Evolutionary conservation across 2,113 vertebrate genomes (phyloP).

Genomic region (Tyto alba): DNA sequence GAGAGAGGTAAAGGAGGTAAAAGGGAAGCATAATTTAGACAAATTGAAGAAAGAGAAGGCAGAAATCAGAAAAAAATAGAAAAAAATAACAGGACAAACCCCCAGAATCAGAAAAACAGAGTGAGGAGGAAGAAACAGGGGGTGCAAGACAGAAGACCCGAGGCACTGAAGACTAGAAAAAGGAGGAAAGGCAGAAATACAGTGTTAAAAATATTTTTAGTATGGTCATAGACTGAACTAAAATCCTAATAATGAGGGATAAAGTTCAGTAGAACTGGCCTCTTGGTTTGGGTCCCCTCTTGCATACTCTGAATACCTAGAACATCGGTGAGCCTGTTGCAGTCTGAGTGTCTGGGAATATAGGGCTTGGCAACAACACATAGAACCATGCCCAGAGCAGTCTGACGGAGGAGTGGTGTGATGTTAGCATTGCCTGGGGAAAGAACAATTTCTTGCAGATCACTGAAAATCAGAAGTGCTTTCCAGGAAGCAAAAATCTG

Average conservation of each 20-base stretch:
- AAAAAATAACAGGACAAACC: neutral
- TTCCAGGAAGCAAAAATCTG: slow-evolving; percentile 23
- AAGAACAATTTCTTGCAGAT: neutral
- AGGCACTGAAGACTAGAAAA: neutral
- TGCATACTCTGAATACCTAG: neutral
- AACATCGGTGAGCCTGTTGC: neutral
- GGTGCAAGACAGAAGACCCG: neutral
- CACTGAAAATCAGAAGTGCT: neutral
- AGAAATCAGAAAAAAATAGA: neutral
- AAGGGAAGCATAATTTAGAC: neutral
- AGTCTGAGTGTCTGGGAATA: neutral
- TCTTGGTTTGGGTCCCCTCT: neutral
- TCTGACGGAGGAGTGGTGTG: neutral
- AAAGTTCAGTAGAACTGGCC: neutral
- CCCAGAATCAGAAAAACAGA: neutral
- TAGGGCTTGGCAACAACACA: neutral
- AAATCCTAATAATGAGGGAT: neutral
- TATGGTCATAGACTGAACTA: neutral
- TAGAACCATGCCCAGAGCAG: neutral
- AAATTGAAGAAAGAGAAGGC: neutral
- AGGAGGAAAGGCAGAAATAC: neutral
- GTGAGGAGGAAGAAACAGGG: neutral
- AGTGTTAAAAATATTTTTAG: neutral
- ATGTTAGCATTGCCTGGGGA: neutral
- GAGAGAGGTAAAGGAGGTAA: neutral